These are phyloP conservation scores for Conistra vaccinii DNA, from an alignment of 2,888 invertebrate genomes.

Conservation along the genomic window DNA sequence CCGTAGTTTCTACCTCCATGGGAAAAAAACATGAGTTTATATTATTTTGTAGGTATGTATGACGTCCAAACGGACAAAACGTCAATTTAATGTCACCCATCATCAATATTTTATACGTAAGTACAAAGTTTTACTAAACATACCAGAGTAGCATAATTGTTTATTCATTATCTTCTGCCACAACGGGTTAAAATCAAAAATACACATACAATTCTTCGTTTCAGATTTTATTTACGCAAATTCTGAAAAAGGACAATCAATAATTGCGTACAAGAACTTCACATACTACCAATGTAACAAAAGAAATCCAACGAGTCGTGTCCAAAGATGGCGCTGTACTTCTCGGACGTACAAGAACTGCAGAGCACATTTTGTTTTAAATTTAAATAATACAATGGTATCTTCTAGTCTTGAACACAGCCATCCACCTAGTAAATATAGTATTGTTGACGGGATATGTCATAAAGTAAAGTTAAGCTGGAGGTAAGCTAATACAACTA, in stretches of 20 bases:
- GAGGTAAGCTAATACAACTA: too few relatives aligned
- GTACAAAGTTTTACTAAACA: neutral
- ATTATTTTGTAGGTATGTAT: too few relatives aligned
- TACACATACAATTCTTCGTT: neutral
- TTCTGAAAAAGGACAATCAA: neutral
- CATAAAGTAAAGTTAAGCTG: neutral
- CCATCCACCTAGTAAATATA: neutral
- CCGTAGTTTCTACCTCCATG: too few relatives aligned
- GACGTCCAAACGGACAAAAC: too few relatives aligned
- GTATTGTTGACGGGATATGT: neutral
- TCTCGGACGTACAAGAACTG: neutral
- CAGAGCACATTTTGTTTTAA: slow-evolving; percentile 5
- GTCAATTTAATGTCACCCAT: neutral
- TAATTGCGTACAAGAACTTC: neutral
- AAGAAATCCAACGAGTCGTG: neutral
- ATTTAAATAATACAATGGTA: neutral
- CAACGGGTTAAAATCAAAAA: neutral
- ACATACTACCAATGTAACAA: neutral
- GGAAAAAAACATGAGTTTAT: too few relatives aligned
- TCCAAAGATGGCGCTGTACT: slow-evolving; percentile 12
- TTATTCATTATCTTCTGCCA: neutral
- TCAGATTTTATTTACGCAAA: slow-evolving; percentile 1
- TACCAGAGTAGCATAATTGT: neutral
- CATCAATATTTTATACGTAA: neutral
- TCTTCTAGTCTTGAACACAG: neutral